Evolutionary conservation across 92 coral and sea anemone species (phyloP).

Genomic region (Virgularia gustaviana): DNA sequence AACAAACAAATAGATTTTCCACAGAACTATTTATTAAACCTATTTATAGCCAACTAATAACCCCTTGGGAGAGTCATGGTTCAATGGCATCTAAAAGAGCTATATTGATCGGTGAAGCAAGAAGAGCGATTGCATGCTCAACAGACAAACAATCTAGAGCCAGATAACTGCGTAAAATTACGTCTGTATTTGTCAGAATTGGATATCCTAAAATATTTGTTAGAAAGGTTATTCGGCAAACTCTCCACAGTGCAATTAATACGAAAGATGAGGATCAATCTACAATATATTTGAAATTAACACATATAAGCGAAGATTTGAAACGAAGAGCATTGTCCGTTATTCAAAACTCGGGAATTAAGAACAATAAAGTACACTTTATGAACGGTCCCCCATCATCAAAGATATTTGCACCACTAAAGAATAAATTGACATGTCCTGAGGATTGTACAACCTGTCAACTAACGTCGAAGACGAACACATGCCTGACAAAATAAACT

Average conservation of each 20-base stretch:
- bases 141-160: background rate
- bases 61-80: constrained; percentile 16
- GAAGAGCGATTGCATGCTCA: constrained; percentile 25
- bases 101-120: constrained; percentile 24
- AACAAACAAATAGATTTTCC: background rate
- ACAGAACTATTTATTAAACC: constrained; percentile 20
- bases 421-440: constrained; percentile 29
- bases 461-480: constrained; percentile 19
- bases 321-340: constrained; percentile 14
- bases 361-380: constrained; percentile 26
- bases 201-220: constrained; percentile 21
- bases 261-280: constrained; percentile 5
- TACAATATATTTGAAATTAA: constrained; percentile 11
- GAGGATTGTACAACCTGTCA: constrained; percentile 33
- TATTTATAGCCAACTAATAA: constrained; percentile 15
- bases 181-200: background rate
- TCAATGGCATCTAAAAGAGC: constrained; percentile 28
- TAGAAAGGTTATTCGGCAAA: background rate
- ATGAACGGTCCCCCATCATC: constrained; percentile 29
- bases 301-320: constrained; percentile 31
- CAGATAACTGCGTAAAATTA: background rate
- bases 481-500: constrained; percentile 31
- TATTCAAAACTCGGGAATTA: constrained; percentile 28
- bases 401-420: constrained; percentile 37
- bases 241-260: too few relatives aligned